These are phyloP conservation scores for Cancer borealis DNA, from an alignment of 2,888 invertebrate species.

Conservation along the genomic window DNA sequence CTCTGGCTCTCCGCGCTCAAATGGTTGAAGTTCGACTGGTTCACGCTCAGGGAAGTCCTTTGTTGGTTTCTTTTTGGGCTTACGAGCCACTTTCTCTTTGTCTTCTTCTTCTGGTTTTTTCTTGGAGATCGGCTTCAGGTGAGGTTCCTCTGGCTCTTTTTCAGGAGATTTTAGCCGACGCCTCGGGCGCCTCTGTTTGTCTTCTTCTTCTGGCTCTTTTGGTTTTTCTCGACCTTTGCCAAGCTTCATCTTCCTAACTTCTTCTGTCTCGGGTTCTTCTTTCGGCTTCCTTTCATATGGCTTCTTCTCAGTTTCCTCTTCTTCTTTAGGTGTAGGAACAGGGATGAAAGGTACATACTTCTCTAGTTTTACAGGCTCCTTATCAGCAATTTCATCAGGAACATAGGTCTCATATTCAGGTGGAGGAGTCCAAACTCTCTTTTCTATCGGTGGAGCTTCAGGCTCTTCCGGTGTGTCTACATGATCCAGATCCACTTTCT, in stretches of 20 bases:
- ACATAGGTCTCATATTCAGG: constrained; percentile 69
- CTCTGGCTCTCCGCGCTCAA: constrained; percentile 62
- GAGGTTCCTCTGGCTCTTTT: constrained; percentile 59
- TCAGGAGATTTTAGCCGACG: constrained; percentile 59
- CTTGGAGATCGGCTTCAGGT: constrained; percentile 63
- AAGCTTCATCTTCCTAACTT: constrained; percentile 57
- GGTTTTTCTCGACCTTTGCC: constrained; percentile 57
- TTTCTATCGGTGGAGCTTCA: constrained; percentile 57
- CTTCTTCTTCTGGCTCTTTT: constrained; percentile 58
- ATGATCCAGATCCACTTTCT: constrained; percentile 62
- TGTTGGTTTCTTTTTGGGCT: constrained; percentile 59
- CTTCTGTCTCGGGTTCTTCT: constrained; percentile 57
- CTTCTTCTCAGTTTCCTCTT: constrained; percentile 60
- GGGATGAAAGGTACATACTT: constrained; percentile 45
- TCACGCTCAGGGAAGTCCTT: constrained; percentile 61
- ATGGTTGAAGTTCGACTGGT: constrained; percentile 69
- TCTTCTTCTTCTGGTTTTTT: constrained; percentile 67
- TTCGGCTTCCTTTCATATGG: constrained; percentile 54
- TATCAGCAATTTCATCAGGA: constrained; percentile 69
- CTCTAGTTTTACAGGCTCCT: constrained; percentile 66
- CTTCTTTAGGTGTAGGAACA: constrained; percentile 46
- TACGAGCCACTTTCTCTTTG: constrained; percentile 56
- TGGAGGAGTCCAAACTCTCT: constrained; percentile 66
- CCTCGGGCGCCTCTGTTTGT: constrained; percentile 54
- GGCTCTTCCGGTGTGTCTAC: constrained; percentile 68